phyloP scores from a whole-genome alignment of 1,140 invertebrate species.

The Atta colombica region DNA sequence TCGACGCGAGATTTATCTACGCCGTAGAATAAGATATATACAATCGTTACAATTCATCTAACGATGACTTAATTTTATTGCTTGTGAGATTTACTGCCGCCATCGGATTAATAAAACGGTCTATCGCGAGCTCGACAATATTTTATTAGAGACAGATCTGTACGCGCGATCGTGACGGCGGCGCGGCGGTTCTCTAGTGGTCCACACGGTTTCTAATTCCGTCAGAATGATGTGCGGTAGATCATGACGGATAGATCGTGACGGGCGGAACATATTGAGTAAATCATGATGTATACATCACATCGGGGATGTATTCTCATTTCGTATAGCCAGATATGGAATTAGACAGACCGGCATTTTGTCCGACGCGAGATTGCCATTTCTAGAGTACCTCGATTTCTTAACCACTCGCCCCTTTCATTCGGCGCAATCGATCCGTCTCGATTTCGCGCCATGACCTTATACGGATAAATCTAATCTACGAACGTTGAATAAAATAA shows the following conservation, averaged over 20 bases:
- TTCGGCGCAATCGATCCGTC: slow-evolving; percentile 64
- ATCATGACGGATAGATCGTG: slow-evolving; percentile 73
- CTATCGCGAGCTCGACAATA: slow-evolving; percentile 53
- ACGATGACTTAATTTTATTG: slow-evolving; percentile 71
- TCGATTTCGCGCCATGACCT: slow-evolving; percentile 59
- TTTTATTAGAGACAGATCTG: slow-evolving; percentile 72
- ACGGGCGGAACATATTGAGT: slow-evolving; percentile 66
- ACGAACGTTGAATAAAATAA: slow-evolving; percentile 11
- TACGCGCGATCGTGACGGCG: slow-evolving; percentile 17
- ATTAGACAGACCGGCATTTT: slow-evolving; percentile 58
- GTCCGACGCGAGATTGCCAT: slow-evolving; percentile 29
- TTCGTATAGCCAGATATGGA: slow-evolving; percentile 60
- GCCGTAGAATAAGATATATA: slow-evolving; percentile 52
- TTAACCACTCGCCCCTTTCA: slow-evolving; percentile 57
- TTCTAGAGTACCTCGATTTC: slow-evolving; percentile 62
- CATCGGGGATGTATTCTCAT: slow-evolving; percentile 47
- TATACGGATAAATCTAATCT: slow-evolving; percentile 51
- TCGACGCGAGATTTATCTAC: slow-evolving; percentile 20
- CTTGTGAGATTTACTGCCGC: slow-evolving; percentile 60
- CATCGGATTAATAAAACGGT: slow-evolving; percentile 68
- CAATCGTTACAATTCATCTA: slow-evolving; percentile 67
- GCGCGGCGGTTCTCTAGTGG: slow-evolving; percentile 41
- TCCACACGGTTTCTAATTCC: slow-evolving; percentile 71
- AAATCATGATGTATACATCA: slow-evolving; percentile 72
- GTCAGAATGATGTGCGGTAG: slow-evolving; percentile 62